A percentile compares a stretch with the other conserved stretches of the same genome.
Conservation (phyloP, 2,113 vertebrate genomes). For the Limanda limanda region DNA sequence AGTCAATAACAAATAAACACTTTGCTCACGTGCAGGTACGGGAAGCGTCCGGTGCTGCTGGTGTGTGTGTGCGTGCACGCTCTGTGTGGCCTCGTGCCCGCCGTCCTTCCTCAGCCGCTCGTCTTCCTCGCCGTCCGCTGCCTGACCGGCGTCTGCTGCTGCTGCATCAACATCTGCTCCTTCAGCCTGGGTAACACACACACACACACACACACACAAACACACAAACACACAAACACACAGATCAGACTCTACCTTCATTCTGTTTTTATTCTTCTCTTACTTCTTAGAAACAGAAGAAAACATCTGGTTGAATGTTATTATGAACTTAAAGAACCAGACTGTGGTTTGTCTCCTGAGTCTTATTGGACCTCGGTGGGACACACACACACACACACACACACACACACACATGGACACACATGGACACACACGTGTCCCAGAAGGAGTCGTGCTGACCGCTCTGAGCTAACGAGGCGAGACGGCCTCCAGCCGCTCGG, state of each 20-base stretch:
- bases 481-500: neutral
- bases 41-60: slow-evolving; percentile 74
- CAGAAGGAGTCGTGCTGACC: too few relatives aligned
- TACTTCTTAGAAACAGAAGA: too few relatives aligned
- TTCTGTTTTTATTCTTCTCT: too few relatives aligned
- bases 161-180: slow-evolving; percentile 75
- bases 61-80: slow-evolving; percentile 62
- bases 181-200: slow-evolving; percentile 76
- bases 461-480: too few relatives aligned
- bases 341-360: too few relatives aligned
- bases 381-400: too few relatives aligned
- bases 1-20: neutral
- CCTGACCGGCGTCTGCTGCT: slow-evolving; percentile 71
- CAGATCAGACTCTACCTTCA: too few relatives aligned
- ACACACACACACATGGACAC: too few relatives aligned
- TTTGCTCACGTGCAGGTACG: slow-evolving; percentile 62
- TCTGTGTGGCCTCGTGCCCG: slow-evolving; percentile 60
- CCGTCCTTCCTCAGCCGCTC: slow-evolving; percentile 58
- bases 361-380: too few relatives aligned
- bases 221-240: neutral
- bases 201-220: neutral
- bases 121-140: slow-evolving; percentile 75
- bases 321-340: too few relatives aligned
- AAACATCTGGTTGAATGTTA: too few relatives aligned
- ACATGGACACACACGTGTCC: too few relatives aligned